Evolutionary conservation across 2,113 vertebrate species (phyloP).

Genomic region (Barbus barbus): DNA sequence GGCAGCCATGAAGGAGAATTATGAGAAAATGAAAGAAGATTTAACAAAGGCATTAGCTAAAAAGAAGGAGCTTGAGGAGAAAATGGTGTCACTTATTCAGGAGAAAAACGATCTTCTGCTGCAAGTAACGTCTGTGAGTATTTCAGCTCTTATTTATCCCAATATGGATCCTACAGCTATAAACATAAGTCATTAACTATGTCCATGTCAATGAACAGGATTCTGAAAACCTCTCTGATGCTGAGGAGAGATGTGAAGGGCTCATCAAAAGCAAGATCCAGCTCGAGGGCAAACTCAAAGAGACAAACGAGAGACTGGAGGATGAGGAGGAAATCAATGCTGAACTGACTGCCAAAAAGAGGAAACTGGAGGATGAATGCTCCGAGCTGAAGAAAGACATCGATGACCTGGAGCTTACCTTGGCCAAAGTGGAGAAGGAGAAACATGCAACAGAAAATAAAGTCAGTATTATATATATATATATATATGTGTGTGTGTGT

Average conservation of each 20-base stretch:
- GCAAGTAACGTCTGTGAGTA: neutral
- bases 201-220: no score
- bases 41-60: no score
- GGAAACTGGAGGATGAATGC: constrained; percentile 5
- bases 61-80: neutral
- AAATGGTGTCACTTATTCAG: neutral
- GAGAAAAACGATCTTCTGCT: neutral
- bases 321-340: constrained; percentile 59
- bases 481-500: no score
- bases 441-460: constrained; percentile 53
- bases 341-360: constrained; percentile 74
- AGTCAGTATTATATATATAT: constrained; percentile 59
- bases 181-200: neutral
- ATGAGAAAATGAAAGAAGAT: constrained; percentile 80
- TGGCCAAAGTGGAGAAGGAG: constrained; percentile 41
- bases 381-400: constrained; percentile 64
- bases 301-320: no score
- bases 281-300: no score
- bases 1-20: constrained; percentile 80
- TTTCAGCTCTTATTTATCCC: neutral
- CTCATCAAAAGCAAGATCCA: no score
- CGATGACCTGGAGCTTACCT: constrained; percentile 53
- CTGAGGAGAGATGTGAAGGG: no score
- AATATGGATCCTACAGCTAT: neutral
- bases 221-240: no score